These are phyloP conservation scores for Andinoacara biseriatus DNA, from an alignment of 2,113 vertebrate species.

Conservation along the genomic window DNA sequence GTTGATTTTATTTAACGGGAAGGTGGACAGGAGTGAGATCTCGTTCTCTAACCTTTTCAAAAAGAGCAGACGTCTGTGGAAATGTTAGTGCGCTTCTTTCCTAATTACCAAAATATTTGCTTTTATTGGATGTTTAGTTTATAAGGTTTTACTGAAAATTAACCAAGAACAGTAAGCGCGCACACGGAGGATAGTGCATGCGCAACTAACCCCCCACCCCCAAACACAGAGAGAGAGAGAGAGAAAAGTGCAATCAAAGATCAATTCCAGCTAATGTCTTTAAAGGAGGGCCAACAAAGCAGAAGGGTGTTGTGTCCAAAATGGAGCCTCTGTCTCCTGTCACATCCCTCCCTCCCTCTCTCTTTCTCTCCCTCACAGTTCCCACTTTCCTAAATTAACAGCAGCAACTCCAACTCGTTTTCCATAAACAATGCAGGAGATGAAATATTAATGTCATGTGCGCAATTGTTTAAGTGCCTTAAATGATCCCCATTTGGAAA, in stretches of 20 bases:
- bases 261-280: conserved; percentile 54
- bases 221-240: not conserved
- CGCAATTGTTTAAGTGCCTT: conserved; percentile 90
- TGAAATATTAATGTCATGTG: conserved; percentile 86
- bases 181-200: not conserved
- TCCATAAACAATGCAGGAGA: conserved; percentile 80
- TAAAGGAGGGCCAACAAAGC: conserved; percentile 51
- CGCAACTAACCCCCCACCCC: not conserved
- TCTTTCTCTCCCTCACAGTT: not conserved
- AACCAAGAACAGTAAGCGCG: not conserved
- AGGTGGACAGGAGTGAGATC: not conserved
- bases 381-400: conserved; percentile 63
- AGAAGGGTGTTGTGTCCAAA: conserved; percentile 49
- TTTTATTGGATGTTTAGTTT: not conserved
- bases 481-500: conserved; percentile 89
- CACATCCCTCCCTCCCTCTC: not conserved
- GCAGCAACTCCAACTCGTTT: conserved; percentile 67
- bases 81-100: not conserved
- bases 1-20: conserved; percentile 71
- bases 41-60: not conserved
- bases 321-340: conserved; percentile 23
- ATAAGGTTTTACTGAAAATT: conserved; percentile 5
- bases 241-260: conserved; percentile 51
- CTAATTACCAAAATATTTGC: not conserved
- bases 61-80: conserved; percentile 31